Conservation (phyloP, 1,140 invertebrate species). For the Psix sp. region DNA sequence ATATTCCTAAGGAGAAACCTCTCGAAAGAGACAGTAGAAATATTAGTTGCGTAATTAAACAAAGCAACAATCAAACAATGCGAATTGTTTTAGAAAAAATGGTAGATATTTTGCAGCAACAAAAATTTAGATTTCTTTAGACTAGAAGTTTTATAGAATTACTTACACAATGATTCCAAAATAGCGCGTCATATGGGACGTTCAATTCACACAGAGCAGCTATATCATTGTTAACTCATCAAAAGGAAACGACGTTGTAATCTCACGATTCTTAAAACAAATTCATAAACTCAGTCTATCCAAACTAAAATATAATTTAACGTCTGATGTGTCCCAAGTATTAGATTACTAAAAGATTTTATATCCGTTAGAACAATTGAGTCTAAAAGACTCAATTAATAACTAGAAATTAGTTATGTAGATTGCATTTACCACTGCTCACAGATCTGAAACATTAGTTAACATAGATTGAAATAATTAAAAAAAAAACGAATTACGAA, state of each 20-base stretch:
- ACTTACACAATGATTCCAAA: slow-evolving; percentile 14
- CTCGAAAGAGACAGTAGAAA: background rate
- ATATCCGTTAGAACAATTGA: slow-evolving; percentile 19
- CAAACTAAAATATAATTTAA: slow-evolving; percentile 57
- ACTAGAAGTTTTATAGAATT: slow-evolving; percentile 15
- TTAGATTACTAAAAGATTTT: slow-evolving; percentile 49
- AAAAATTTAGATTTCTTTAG: slow-evolving; percentile 14
- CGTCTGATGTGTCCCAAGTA: slow-evolving; percentile 61
- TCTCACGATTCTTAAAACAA: slow-evolving; percentile 60
- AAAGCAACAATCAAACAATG: slow-evolving; percentile 38
- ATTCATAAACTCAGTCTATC: slow-evolving; percentile 52
- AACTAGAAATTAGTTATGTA: slow-evolving; percentile 48
- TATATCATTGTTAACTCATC: slow-evolving; percentile 39
- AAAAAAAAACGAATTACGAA: background rate
- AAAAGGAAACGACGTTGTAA: slow-evolving; percentile 14
- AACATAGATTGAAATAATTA: slow-evolving; percentile 35
- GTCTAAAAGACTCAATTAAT: slow-evolving; percentile 27
- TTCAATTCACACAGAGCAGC: slow-evolving; percentile 53
- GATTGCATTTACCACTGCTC: slow-evolving; percentile 50
- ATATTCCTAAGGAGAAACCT: slow-evolving; percentile 1
- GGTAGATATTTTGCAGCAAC: slow-evolving; percentile 34
- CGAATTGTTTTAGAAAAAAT: slow-evolving; percentile 14
- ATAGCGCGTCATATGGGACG: slow-evolving; percentile 52
- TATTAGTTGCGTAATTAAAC: slow-evolving; percentile 24
- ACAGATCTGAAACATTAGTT: slow-evolving; percentile 52